Conservation (phyloP, 2,797 vertebrate species). For the Phataginus tricuspis region DNA sequence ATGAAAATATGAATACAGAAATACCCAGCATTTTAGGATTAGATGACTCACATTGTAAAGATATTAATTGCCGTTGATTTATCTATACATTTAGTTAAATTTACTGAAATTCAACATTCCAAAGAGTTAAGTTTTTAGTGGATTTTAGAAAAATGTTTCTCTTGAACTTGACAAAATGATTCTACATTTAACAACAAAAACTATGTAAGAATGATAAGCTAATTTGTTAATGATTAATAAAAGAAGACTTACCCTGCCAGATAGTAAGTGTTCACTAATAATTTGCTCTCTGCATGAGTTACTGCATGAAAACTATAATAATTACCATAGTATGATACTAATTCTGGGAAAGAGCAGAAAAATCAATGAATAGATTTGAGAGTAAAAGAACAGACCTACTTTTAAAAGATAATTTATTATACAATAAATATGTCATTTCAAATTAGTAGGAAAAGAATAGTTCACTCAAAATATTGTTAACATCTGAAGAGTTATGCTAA, state of each 20-base stretch:
- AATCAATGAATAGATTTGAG: not conserved
- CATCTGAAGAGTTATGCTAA: not conserved
- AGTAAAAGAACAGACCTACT: not conserved
- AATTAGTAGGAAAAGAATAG: not conserved
- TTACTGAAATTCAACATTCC: not conserved
- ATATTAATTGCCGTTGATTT: not conserved
- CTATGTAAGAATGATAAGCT: not conserved
- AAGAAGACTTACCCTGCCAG: not conserved
- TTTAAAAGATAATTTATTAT: not conserved
- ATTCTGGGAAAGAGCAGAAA: not conserved
- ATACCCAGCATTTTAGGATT: not conserved
- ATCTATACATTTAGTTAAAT: not conserved
- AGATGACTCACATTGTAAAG: not conserved
- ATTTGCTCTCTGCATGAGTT: not conserved
- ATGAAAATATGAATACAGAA: not conserved
- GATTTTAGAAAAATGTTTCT: not conserved
- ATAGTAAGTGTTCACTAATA: not conserved
- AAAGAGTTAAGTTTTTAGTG: not conserved
- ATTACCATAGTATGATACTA: not conserved
- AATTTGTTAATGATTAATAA: not conserved
- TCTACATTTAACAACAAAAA: slow-evolving; percentile 4
- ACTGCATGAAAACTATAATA: slow-evolving; percentile 1
- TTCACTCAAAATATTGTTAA: not conserved
- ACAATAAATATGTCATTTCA: not conserved
- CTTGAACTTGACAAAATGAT: not conserved